A percentile compares a stretch with the other conserved stretches of the same genome.
Evolutionary conservation across 2,113 vertebrate species (phyloP).

Genomic region (Apeltes quadracus): DNA sequence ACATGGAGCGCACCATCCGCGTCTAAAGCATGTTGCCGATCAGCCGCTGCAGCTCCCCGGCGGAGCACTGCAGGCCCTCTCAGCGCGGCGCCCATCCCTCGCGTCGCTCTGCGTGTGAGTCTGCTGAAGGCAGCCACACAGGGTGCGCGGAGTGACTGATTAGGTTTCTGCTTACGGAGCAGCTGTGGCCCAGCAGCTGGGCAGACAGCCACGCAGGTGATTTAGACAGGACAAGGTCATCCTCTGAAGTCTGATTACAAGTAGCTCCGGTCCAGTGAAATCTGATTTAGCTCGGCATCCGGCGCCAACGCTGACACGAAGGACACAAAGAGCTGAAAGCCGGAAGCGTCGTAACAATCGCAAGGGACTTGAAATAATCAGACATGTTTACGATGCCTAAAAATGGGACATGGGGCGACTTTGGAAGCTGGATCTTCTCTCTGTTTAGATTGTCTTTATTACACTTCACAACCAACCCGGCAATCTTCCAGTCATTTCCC

Average conservation of each 20-base stretch:
- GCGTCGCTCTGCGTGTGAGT: too few species aligned
- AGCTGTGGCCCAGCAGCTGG: slow-evolving; percentile 50
- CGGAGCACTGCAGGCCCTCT: too few species aligned
- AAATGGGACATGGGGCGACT: neutral
- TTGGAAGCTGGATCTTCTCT: neutral
- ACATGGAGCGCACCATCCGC: neutral
- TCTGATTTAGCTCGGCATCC: neutral
- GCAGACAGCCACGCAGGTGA: slow-evolving; percentile 58
- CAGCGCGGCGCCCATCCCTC: too few species aligned
- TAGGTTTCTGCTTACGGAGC: slow-evolving; percentile 57
- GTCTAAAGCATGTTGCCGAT: neutral
- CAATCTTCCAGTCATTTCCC: neutral
- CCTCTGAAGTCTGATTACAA: slow-evolving; percentile 30
- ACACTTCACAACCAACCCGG: neutral
- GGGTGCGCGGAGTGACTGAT: slow-evolving; percentile 31
- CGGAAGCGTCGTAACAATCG: neutral
- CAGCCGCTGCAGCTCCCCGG: neutral
- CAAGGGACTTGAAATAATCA: neutral
- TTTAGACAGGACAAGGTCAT: slow-evolving; percentile 64
- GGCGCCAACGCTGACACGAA: neutral
- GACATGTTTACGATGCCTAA: neutral
- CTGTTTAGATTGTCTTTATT: neutral
- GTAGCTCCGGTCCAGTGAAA: slow-evolving; percentile 4
- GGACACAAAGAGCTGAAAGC: neutral
- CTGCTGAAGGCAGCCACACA: slow-evolving; percentile 17